phyloP scores from a whole-genome alignment of 1,140 invertebrate genomes.

The Neotoxoptera formosana region DNA sequence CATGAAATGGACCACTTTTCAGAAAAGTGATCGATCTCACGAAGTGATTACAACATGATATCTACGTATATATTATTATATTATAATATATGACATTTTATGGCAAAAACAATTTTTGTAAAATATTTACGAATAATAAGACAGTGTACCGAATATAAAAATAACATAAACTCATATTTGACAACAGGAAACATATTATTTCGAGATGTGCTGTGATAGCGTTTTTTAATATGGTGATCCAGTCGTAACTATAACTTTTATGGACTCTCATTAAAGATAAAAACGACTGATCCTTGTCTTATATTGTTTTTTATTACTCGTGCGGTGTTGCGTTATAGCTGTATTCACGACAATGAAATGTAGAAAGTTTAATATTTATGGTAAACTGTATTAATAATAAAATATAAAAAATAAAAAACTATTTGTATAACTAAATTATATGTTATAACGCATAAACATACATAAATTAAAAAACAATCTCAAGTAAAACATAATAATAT shows the following conservation, averaged over 20 bases:
- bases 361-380: neutral
- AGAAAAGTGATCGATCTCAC: neutral
- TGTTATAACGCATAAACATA: slow-evolving; percentile 8
- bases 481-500: neutral
- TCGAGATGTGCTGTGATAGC: neutral
- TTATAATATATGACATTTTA: neutral
- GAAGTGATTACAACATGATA: neutral
- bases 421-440: neutral
- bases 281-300: slow-evolving; percentile 8
- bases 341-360: neutral
- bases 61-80: too few relatives aligned
- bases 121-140: neutral
- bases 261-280: neutral
- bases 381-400: slow-evolving; percentile 16
- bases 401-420: neutral
- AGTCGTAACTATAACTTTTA: neutral
- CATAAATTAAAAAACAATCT: slow-evolving; percentile 18
- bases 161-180: neutral
- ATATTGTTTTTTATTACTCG: slow-evolving; percentile 22
- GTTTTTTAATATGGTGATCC: neutral
- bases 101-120: neutral
- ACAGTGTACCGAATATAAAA: neutral
- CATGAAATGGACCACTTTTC: neutral
- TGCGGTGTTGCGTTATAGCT: neutral
- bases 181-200: slow-evolving; percentile 2